Evolutionary conservation across 2,888 invertebrate genomes (phyloP).

Genomic region (Lithophane ornitopus): DNA sequence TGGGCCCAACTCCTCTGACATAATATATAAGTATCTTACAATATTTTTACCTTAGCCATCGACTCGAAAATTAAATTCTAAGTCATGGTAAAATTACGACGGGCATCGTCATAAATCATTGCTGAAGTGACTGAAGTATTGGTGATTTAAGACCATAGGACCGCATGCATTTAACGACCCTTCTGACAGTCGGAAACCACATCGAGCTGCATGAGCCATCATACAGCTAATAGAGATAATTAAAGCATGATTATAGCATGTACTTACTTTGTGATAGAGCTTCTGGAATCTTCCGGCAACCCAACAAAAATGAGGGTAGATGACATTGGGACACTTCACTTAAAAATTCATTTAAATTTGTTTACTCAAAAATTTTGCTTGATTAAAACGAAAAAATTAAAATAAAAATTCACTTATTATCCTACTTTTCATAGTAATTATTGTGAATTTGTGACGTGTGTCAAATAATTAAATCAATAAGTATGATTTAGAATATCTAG

Average conservation of each 20-base stretch:
- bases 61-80: background rate
- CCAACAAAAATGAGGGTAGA: constrained; percentile 92
- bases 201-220: background rate
- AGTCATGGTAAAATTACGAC: background rate
- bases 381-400: constrained; percentile 57
- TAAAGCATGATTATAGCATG: background rate
- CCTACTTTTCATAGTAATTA: constrained; percentile 52
- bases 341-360: constrained; percentile 59
- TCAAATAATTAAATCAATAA: constrained; percentile 60
- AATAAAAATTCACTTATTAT: constrained; percentile 54
- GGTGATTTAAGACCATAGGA: background rate
- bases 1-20: too few species aligned
- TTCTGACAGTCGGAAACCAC: background rate
- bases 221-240: background rate
- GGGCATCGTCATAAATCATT: background rate
- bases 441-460: constrained; percentile 64
- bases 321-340: constrained; percentile 88
- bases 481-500: constrained; percentile 68
- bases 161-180: background rate
- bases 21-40: too few species aligned
- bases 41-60: too few species aligned
- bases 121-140: background rate
- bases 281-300: constrained; percentile 90
- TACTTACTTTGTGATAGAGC: constrained; percentile 90
- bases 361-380: constrained; percentile 71